Base-by-base conservation (phyloP, 2,888 invertebrate species). In the Drosophila prostipennis region DNA sequence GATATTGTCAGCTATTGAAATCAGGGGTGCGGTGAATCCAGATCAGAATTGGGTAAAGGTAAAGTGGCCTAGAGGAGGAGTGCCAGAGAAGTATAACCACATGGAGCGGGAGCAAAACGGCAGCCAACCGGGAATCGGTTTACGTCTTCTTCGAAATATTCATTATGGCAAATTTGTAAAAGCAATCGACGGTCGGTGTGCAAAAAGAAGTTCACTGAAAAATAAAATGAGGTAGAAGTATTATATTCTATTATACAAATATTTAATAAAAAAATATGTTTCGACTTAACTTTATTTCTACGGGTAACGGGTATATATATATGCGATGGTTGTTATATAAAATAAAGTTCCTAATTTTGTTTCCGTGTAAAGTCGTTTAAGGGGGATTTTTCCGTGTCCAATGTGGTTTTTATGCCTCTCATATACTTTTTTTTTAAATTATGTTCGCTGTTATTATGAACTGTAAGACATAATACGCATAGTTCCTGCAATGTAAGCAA, bases 71-170 rank as follows among this genome's bases (percentile, higher is more conserved):
- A 43, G 14, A 4, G 34, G n/a, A 49, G 26, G 13, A 13, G 7
- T 29, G 2, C 37, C 16, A 29, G 26, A 11, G 34, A 23, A 19
- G 51, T 7, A 26, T 37, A 16, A 7, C 43, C 51, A 19, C 63
- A 37, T 45, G 60, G 52, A 65, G 63, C 51, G 64, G 64, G 64
- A 64, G 60, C 43, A 45, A 64, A 64, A 64, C 64, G 39, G 64
- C 64, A 64, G 61, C 52, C 61, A 57, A 73, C 74, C 71, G 69
- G 64, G 79, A 82, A 80, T 83, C 77, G 83, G 70, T 81, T 82
- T 80, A 79, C 75, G 82, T 79, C 76, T 83, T 80, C 84, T 79
- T 77, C 80, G 84, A 83, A 83, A 80, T 83, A 83, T 83, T 80
- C 80, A 81, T 83, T 83, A 80, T 79, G 72, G 79, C 77, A 77